Evolutionary conservation across 2,888 invertebrate genomes (phyloP).

Genomic region (Rhamphomyia laevipes): DNA sequence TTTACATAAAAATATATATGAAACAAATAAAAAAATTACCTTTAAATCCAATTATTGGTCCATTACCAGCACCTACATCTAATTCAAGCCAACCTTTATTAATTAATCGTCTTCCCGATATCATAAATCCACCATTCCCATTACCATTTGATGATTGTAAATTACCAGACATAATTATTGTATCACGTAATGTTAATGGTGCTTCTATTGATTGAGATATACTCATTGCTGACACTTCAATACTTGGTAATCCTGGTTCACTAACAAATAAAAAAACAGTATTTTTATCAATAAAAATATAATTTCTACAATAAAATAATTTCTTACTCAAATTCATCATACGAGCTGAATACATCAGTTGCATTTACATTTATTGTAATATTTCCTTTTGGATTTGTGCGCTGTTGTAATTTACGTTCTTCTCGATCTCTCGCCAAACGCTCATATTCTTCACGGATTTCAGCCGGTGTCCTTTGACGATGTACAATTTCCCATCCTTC

Average conservation of each 20-base stretch:
- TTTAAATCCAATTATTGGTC: slow-evolving; percentile 65
- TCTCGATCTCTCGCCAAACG: slow-evolving; percentile 72
- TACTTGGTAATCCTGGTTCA: slow-evolving; percentile 47
- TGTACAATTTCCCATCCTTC: slow-evolving; percentile 94
- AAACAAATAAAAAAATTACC: slow-evolving; percentile 25
- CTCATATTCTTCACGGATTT: slow-evolving; percentile 95
- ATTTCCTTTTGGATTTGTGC: slow-evolving; percentile 84
- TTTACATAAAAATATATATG: not conserved
- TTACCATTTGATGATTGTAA: slow-evolving; percentile 80
- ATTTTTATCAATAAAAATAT: slow-evolving; percentile 27
- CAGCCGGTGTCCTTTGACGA: slow-evolving; percentile 82
- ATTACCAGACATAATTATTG: slow-evolving; percentile 70
- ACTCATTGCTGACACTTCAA: slow-evolving; percentile 89
- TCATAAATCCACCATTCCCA: slow-evolving; percentile 55
- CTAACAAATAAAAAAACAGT: slow-evolving; percentile 26
- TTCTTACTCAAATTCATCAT: slow-evolving; percentile 54
- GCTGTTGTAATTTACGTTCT: slow-evolving; percentile 74
- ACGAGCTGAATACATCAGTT: slow-evolving; percentile 79
- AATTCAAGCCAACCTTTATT: slow-evolving; percentile 82
- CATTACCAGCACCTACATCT: slow-evolving; percentile 76
- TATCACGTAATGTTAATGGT: slow-evolving; percentile 76
- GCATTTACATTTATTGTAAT: slow-evolving; percentile 83
- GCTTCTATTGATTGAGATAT: slow-evolving; percentile 89
- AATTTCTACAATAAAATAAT: not conserved
- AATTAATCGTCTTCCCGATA: slow-evolving; percentile 63